Percentiles rank a stretch among this genome's conserved stretches.
Conservation (phyloP, 2,888 invertebrate species). For the Tenthredo notha region DNA sequence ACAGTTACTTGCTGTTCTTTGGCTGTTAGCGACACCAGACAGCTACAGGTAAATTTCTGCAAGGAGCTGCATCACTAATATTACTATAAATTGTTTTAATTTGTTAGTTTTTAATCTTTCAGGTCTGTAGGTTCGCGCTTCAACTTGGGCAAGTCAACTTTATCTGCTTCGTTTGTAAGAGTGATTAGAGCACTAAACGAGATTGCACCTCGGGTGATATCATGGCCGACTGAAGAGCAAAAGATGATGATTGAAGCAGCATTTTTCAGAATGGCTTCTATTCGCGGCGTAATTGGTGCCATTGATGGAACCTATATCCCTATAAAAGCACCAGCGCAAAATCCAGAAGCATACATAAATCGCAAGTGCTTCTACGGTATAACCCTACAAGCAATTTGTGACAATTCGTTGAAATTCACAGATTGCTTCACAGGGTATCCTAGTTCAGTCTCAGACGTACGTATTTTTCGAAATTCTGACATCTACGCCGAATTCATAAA, state of each 20-base stretch:
- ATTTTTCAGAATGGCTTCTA: not conserved
- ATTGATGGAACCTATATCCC: too few relatives aligned
- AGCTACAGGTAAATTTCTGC: not conserved
- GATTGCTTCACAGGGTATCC: slow-evolving; percentile 55
- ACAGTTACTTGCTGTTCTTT: not conserved
- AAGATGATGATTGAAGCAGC: not conserved
- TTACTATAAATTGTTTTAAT: not conserved
- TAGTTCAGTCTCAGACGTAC: slow-evolving; percentile 50
- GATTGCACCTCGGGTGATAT: slow-evolving; percentile 39
- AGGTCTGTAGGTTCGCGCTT: slow-evolving; percentile 53
- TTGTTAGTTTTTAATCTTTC: too few relatives aligned
- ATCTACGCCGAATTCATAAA: slow-evolving; percentile 53
- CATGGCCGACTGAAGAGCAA: slow-evolving; percentile 21
- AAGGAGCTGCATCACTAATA: not conserved
- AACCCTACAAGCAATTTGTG: slow-evolving; percentile 51
- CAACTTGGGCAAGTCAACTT: slow-evolving; percentile 48
- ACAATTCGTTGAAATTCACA: slow-evolving; percentile 51
- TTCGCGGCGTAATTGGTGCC: too few relatives aligned
- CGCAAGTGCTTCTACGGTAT: too few relatives aligned
- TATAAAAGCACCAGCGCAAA: too few relatives aligned
- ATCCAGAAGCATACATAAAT: too few relatives aligned
- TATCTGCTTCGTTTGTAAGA: slow-evolving; percentile 44
- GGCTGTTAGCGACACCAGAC: not conserved
- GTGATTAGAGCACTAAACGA: slow-evolving; percentile 46
- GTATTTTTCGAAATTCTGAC: slow-evolving; percentile 62